Conservation (phyloP, 53 echinoderm and acorn worm genomes). For the Apostichopus leukothele region DNA sequence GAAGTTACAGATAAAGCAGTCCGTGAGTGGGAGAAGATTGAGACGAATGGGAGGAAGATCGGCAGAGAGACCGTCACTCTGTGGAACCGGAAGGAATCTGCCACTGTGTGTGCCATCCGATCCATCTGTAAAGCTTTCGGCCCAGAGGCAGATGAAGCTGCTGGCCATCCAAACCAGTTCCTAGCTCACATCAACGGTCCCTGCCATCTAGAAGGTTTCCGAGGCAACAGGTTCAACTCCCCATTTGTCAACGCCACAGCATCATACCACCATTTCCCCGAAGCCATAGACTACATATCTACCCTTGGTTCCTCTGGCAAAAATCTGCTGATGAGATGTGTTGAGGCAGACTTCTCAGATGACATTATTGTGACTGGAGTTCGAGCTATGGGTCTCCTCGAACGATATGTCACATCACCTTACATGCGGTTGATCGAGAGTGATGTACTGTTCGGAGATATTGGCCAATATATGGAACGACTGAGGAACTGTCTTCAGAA, state of each 20-base stretch:
- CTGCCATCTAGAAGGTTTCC: not conserved
- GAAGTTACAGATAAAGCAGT: not conserved
- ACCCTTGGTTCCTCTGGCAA: not conserved
- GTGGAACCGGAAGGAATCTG: conserved; percentile 45
- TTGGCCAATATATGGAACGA: not conserved
- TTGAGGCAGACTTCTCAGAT: conserved; percentile 36
- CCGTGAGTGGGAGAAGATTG: not conserved
- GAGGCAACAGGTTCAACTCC: conserved; percentile 47
- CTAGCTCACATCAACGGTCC: not conserved
- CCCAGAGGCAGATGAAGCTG: conserved; percentile 16
- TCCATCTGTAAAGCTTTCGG: not conserved
- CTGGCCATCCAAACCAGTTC: conserved; percentile 50
- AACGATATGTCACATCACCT: conserved; percentile 37
- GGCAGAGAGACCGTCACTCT: conserved; percentile 6
- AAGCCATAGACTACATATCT: not conserved
- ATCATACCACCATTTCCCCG: conserved; percentile 1
- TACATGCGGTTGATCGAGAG: conserved; percentile 21
- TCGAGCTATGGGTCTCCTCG: conserved; percentile 18
- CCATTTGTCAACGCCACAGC: conserved; percentile 31
- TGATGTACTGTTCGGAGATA: not conserved
- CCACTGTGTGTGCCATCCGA: conserved; percentile 36
- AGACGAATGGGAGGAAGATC: conserved; percentile 46
- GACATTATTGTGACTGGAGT: conserved; percentile 12
- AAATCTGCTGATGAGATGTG: conserved; percentile 33
- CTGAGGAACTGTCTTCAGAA: not conserved